Evolutionary conservation across 2,113 vertebrate genomes (phyloP).

Genomic region (Sander lucioperca): DNA sequence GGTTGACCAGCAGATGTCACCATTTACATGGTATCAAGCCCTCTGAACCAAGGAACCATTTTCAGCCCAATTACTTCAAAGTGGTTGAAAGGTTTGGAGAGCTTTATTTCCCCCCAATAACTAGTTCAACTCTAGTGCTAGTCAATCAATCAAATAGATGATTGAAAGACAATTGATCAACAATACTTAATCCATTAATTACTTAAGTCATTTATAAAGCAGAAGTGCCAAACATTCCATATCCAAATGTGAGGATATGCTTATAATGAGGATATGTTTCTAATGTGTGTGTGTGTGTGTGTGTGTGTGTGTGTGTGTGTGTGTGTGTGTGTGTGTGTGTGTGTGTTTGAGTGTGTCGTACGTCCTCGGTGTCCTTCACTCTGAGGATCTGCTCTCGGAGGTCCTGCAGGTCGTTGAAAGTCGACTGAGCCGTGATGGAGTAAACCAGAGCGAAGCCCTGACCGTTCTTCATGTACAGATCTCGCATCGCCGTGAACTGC

Average conservation of each 20-base stretch:
- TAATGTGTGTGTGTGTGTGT: background rate
- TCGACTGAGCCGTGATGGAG: constrained; percentile 81
- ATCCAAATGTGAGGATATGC: no score
- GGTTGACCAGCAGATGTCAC: background rate
- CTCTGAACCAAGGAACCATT: background rate
- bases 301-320: background rate
- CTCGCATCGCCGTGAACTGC: constrained; percentile 81
- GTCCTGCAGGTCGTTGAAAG: constrained; percentile 81
- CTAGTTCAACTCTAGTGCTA: no score
- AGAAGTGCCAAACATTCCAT: background rate
- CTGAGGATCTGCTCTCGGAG: constrained; percentile 79
- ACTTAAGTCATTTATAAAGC: background rate
- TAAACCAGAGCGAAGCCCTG: constrained; percentile 82
- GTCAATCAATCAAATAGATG: no score
- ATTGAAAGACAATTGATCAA: no score
- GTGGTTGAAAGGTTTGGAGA: no score
- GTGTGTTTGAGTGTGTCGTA: constrained; percentile 50
- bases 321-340: constrained; percentile 4
- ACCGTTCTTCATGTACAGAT: constrained; percentile 83
- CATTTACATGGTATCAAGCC: background rate
- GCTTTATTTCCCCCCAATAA: no score
- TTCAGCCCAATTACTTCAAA: no score
- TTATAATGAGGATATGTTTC: no score
- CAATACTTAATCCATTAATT: no score
- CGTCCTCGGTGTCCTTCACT: constrained; percentile 81